Evolutionary conservation across 2,113 vertebrate genomes (phyloP).

Genomic region (Pao palembangensis): DNA sequence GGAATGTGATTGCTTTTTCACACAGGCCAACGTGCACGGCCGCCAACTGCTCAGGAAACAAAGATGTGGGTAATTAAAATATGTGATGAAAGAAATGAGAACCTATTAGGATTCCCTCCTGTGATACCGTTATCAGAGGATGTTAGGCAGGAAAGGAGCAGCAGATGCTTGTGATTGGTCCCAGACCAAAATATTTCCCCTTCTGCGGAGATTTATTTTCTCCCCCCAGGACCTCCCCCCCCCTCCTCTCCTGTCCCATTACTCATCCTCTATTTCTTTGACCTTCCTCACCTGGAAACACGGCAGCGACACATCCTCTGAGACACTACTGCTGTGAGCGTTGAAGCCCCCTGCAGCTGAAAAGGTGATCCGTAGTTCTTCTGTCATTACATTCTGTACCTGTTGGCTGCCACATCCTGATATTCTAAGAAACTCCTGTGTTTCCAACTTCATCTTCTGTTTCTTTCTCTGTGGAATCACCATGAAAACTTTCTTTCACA

Average conservation of each 20-base stretch:
- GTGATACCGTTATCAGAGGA: slow-evolving; percentile 23
- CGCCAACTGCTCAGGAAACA: slow-evolving; percentile 5
- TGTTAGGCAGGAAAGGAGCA: slow-evolving; percentile 31
- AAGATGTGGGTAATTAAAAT: slow-evolving; percentile 4
- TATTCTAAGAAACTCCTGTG: too few species aligned
- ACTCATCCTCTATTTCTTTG: slow-evolving; percentile 16
- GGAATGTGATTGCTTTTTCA: slow-evolving; percentile 24
- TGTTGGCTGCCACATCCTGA: too few species aligned
- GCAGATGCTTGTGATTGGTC: slow-evolving; percentile 54
- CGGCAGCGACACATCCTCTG: too few species aligned
- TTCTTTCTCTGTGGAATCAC: too few species aligned
- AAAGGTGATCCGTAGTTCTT: too few species aligned
- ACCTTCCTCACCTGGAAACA: neutral
- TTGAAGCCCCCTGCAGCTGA: too few species aligned
- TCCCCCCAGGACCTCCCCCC: slow-evolving; percentile 9
- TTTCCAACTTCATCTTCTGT: too few species aligned
- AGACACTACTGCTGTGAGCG: too few species aligned
- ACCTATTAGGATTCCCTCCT: neutral
- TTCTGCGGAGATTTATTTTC: slow-evolving; percentile 38
- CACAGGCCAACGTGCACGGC: neutral
- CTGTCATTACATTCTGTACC: too few species aligned
- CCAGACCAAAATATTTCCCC: slow-evolving; percentile 39
- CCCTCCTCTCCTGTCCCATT: too few species aligned
- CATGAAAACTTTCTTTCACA: too few species aligned
- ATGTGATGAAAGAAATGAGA: neutral